A percentile compares a stretch with the other conserved stretches of the same genome.
These are phyloP conservation scores for Solenopsis invicta DNA, from an alignment of 1,140 invertebrate species.

Conservation along the genomic window DNA sequence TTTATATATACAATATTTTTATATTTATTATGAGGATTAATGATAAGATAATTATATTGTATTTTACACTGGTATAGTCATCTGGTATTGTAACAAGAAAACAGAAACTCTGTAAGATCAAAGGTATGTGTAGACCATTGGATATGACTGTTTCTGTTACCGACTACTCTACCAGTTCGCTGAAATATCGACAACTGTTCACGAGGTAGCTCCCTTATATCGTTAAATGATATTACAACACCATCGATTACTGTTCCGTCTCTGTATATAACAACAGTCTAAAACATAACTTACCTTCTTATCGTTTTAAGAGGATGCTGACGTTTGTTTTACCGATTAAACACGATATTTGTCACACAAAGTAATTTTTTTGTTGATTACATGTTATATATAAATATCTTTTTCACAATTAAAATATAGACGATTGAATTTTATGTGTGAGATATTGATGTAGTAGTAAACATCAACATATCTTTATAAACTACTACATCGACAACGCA, in stretches of 20 bases:
- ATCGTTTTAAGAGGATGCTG: neutral
- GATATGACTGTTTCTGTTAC: neutral
- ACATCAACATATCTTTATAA: too few species aligned
- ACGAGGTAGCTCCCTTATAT: neutral
- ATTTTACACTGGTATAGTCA: neutral
- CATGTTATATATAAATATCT: too few species aligned
- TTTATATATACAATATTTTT: neutral
- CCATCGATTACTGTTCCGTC: neutral
- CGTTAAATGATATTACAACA: neutral
- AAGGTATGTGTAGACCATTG: neutral
- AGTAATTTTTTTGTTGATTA: too few species aligned
- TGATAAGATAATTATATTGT: neutral
- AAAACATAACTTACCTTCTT: conserved; percentile 9
- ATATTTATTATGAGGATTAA: neutral
- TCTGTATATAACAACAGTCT: neutral
- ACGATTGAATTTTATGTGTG: too few species aligned
- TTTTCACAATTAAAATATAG: too few species aligned
- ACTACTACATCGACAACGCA: too few species aligned
- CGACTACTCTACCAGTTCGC: neutral
- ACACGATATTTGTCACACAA: too few species aligned
- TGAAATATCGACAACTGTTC: conserved; percentile 24
- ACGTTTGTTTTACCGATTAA: too few species aligned
- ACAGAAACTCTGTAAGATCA: neutral
- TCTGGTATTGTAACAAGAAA: neutral
- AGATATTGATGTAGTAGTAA: too few species aligned